phyloP scores from a whole-genome alignment of 2,888 invertebrate genomes.

The Clepsis dumicolana region DNA sequence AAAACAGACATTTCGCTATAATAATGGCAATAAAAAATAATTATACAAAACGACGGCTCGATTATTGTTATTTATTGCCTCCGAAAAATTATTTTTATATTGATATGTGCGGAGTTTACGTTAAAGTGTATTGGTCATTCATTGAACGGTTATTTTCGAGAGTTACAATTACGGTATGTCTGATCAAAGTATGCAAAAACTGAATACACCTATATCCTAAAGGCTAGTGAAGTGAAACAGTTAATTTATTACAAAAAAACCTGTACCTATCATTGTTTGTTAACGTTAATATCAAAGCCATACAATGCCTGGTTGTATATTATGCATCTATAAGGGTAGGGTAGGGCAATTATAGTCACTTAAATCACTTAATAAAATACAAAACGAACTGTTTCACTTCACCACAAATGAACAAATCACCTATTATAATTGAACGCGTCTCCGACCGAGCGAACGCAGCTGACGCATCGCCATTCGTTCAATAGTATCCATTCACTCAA shows the following conservation, averaged over 20 bases:
- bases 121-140: slow-evolving; percentile 58
- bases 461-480: neutral
- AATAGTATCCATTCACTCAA: slow-evolving; percentile 14
- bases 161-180: slow-evolving; percentile 41
- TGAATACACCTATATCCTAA: slow-evolving; percentile 24
- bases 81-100: slow-evolving; percentile 66
- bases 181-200: slow-evolving; percentile 39
- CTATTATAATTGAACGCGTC: slow-evolving; percentile 26
- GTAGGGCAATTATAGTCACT: neutral
- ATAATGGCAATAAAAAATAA: slow-evolving; percentile 29
- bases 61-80: slow-evolving; percentile 73
- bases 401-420: slow-evolving; percentile 45
- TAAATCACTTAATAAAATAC: neutral
- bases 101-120: slow-evolving; percentile 80
- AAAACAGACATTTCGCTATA: slow-evolving; percentile 38
- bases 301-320: neutral
- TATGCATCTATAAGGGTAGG: neutral
- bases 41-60: slow-evolving; percentile 47
- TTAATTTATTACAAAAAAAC: slow-evolving; percentile 32
- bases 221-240: slow-evolving; percentile 42
- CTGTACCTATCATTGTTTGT: neutral
- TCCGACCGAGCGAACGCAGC: slow-evolving; percentile 13
- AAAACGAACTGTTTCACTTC: slow-evolving; percentile 39
- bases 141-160: slow-evolving; percentile 47
- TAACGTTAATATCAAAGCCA: neutral